These are phyloP conservation scores for Drosophila yooni DNA, from an alignment of 2,888 invertebrate species.

Conservation along the genomic window DNA sequence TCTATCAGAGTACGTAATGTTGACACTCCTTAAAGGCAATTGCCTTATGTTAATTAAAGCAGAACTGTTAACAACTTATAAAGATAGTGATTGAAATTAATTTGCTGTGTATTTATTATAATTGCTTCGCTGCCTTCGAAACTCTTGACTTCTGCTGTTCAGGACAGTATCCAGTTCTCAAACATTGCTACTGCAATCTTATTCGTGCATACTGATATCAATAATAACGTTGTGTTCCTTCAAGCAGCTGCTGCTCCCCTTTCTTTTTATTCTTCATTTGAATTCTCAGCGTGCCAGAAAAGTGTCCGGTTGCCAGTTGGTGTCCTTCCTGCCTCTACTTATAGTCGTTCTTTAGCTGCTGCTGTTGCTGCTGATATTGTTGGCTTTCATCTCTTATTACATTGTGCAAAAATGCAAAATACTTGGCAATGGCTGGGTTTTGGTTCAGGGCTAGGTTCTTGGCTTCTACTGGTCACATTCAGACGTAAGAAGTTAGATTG, in stretches of 20 bases:
- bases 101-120: neutral
- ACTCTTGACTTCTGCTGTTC: neutral
- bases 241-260: slow-evolving; percentile 54
- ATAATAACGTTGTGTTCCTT: slow-evolving; percentile 54
- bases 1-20: neutral
- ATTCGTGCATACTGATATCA: slow-evolving; percentile 40
- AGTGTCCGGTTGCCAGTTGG: slow-evolving; percentile 45
- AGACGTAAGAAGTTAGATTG: slow-evolving; percentile 62
- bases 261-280: slow-evolving; percentile 36
- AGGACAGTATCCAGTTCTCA: neutral
- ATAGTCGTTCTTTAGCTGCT: neutral
- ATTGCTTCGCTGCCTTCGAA: neutral
- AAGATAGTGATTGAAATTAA: neutral
- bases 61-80: neutral
- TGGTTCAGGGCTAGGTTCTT: slow-evolving; percentile 4
- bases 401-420: slow-evolving; percentile 71
- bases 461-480: slow-evolving; percentile 28
- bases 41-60: neutral
- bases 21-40: too few species aligned
- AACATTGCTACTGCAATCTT: slow-evolving; percentile 17
- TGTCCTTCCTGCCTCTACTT: neutral
- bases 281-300: slow-evolving; percentile 25
- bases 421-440: slow-evolving; percentile 42
- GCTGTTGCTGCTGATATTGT: slow-evolving; percentile 38
- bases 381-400: slow-evolving; percentile 72